These are phyloP conservation scores for Eulacestoma nigropectus DNA, from an alignment of 2,113 vertebrate species.

Conservation along the genomic window DNA sequence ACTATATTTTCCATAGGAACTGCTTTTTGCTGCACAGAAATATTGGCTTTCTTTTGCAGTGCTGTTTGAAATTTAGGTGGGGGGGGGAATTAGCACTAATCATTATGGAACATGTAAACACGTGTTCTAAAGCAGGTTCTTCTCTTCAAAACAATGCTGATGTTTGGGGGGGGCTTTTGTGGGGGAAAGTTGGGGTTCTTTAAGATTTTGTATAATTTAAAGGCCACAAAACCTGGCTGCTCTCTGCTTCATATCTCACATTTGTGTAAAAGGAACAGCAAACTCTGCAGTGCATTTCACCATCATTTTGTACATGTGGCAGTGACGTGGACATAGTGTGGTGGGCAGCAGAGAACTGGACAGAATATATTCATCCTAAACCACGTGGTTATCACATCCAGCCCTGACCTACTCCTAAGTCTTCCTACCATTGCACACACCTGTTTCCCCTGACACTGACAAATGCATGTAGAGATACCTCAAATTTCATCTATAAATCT, in stretches of 20 bases:
- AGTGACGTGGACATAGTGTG: not conserved
- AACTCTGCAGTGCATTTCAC: not conserved
- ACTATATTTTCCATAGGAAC: not conserved
- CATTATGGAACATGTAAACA: not conserved
- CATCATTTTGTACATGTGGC: not conserved
- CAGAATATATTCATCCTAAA: not conserved
- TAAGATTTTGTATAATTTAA: not conserved
- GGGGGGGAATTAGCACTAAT: not conserved
- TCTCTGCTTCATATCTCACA: not conserved
- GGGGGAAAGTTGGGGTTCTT: not conserved
- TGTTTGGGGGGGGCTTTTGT: not conserved
- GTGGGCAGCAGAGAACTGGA: constrained; percentile 8
- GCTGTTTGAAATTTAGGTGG: not conserved
- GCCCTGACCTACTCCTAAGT: not conserved
- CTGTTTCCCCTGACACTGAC: not conserved
- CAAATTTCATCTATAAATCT: not conserved
- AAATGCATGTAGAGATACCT: not conserved
- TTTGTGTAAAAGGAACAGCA: not conserved
- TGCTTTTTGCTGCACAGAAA: constrained; percentile 21
- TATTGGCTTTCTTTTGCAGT: not conserved
- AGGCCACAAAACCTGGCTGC: not conserved
- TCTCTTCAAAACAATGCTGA: constrained; percentile 3
- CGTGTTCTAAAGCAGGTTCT: constrained; percentile 47
- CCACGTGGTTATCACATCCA: not conserved
- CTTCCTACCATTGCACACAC: not conserved